phyloP scores from a whole-genome alignment of 1,140 invertebrate species.

The Penaeus chinensis region DNA sequence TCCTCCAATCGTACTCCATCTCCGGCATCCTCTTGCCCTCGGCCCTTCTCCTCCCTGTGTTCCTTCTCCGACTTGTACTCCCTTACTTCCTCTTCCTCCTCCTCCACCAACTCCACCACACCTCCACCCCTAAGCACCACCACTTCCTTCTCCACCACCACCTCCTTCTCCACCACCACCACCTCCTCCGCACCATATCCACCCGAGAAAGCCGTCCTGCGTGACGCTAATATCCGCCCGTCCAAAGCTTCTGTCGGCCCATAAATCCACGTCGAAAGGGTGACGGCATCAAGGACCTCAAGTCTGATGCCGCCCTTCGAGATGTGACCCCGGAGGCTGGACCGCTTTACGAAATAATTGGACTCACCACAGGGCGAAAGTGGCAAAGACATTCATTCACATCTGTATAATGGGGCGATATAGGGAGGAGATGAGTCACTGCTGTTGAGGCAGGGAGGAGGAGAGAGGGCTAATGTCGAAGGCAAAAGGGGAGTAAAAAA shows the following conservation, averaged over 20 bases:
- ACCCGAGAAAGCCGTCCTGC: neutral
- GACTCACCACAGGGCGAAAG: no score
- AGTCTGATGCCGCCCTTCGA: no score
- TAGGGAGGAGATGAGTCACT: no score
- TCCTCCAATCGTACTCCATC: neutral
- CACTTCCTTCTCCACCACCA: neutral
- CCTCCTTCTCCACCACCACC: neutral
- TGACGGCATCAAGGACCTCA: no score
- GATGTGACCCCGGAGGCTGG: no score
- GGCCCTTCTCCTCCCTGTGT: neutral
- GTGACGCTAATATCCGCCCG: neutral
- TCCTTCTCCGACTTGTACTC: neutral
- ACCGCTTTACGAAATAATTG: no score
- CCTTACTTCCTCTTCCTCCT: neutral
- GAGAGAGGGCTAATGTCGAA: neutral
- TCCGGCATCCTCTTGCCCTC: neutral
- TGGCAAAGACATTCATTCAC: no score
- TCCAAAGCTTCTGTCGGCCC: no score
- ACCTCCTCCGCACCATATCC: neutral
- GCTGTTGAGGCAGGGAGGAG: neutral
- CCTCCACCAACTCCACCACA: neutral
- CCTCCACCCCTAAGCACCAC: neutral
- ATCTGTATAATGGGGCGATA: no score
- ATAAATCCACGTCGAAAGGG: no score
- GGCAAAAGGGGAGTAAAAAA: constrained; percentile 3